A percentile compares a stretch with the other conserved stretches of the same genome.
These are phyloP conservation scores for Montipora foliosa DNA, from an alignment of 64 coral and sea anemone species.

Conservation along the genomic window DNA sequence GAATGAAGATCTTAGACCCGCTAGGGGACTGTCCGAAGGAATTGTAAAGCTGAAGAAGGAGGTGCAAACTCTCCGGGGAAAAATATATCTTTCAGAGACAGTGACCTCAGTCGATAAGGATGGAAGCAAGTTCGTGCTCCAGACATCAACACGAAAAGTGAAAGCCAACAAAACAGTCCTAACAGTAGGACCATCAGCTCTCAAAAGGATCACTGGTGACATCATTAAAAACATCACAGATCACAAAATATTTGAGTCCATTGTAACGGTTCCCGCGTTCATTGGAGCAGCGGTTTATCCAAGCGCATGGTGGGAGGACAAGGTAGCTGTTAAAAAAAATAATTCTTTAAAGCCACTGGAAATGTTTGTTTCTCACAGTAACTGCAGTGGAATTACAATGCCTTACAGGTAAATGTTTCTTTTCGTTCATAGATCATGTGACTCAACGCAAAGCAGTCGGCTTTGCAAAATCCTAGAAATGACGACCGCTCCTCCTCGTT, in stretches of 20 bases:
- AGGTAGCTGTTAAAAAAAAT: not conserved
- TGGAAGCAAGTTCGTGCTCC: not conserved
- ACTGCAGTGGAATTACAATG: conserved; percentile 38
- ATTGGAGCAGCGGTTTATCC: conserved; percentile 30
- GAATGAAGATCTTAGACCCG: not conserved
- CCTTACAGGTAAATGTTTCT: conserved; percentile 15
- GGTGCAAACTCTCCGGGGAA: not conserved
- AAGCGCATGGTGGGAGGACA: conserved; percentile 19
- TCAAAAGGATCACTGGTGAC: conserved; percentile 24
- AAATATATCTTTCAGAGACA: not conserved
- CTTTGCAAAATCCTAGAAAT: too few species aligned
- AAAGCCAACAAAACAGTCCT: conserved; percentile 6
- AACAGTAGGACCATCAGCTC: not conserved
- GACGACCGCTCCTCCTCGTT: too few species aligned
- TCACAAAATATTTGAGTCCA: conserved; percentile 6
- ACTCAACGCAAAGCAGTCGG: not conserved
- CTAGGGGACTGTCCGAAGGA: not conserved
- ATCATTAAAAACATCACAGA: conserved; percentile 10
- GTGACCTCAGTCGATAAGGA: not conserved
- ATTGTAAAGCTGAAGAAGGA: not conserved
- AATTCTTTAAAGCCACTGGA: not conserved
- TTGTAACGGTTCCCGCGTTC: conserved; percentile 26
- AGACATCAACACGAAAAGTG: not conserved
- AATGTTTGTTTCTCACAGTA: conserved; percentile 11
- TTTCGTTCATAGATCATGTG: not conserved